Conservation (phyloP, 2,113 vertebrate species). For the Phrynocephalus versicolor region DNA sequence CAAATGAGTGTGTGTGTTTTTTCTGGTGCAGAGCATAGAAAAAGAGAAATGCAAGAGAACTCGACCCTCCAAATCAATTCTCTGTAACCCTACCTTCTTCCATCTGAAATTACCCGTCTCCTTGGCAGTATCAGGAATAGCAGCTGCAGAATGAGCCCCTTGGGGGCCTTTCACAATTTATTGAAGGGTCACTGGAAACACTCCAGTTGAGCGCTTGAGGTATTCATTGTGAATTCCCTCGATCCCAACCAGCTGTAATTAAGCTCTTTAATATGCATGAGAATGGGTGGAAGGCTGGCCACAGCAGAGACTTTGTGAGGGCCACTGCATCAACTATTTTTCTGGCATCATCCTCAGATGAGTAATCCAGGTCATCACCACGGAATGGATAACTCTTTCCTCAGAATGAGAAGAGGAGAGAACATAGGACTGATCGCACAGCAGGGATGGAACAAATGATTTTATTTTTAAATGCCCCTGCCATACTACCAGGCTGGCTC, state of each 20-base stretch:
- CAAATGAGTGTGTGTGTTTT: too few species aligned
- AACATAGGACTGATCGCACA: neutral
- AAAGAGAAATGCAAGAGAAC: neutral
- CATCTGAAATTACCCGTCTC: neutral
- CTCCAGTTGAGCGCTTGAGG: neutral
- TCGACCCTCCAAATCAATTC: neutral
- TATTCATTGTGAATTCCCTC: neutral
- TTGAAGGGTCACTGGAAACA: neutral
- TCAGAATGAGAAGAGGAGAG: neutral
- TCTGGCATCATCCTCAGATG: neutral
- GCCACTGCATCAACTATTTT: neutral
- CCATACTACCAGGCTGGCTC: neutral
- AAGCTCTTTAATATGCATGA: constrained; percentile 22
- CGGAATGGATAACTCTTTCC: neutral
- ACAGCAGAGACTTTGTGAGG: neutral
- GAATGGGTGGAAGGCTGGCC: neutral
- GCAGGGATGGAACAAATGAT: neutral
- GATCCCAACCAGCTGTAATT: constrained; percentile 20
- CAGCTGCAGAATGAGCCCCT: neutral
- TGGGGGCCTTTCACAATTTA: constrained; percentile 1
- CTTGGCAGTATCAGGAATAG: constrained; percentile 4
- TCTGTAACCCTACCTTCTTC: neutral
- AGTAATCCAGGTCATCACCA: neutral
- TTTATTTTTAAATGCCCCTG: neutral
- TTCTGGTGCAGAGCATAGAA: neutral